Evolutionary conservation across 2,113 vertebrate species (phyloP).

Genomic region (Baryphthengus martii): DNA sequence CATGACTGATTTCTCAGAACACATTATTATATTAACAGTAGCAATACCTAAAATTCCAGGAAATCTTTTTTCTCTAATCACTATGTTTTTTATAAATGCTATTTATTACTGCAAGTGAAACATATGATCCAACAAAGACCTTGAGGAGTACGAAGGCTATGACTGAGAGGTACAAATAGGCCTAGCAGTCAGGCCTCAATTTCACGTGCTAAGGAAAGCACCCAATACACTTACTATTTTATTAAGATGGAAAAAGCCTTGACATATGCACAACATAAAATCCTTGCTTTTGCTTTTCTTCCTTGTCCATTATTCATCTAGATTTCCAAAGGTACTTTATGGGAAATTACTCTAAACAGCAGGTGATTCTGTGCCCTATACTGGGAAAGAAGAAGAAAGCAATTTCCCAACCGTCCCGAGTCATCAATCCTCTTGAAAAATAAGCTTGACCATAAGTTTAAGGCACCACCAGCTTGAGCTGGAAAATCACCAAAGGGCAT

Average conservation of each 20-base stretch:
- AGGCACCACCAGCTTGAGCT: not conserved
- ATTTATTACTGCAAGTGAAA: not conserved
- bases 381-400: not conserved
- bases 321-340: not conserved
- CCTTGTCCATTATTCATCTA: not conserved
- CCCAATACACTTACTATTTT: not conserved
- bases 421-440: constrained; percentile 27
- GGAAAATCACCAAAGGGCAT: not conserved
- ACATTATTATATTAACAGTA: not conserved
- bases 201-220: not conserved
- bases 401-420: not conserved
- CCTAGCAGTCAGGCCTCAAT: not conserved
- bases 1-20: not conserved
- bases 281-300: rapidly evolving
- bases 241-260: not conserved
- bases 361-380: not conserved
- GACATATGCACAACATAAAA: not conserved
- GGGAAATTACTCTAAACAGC: not conserved
- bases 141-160: not conserved
- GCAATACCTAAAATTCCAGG: not conserved
- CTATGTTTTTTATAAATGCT: not conserved
- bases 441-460: not conserved
- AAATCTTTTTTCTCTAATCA: not conserved
- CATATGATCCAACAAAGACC: not conserved
- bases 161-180: not conserved